phyloP scores from a whole-genome alignment of 2,888 invertebrate species.

The Macrostomum cliftonense region DNA sequence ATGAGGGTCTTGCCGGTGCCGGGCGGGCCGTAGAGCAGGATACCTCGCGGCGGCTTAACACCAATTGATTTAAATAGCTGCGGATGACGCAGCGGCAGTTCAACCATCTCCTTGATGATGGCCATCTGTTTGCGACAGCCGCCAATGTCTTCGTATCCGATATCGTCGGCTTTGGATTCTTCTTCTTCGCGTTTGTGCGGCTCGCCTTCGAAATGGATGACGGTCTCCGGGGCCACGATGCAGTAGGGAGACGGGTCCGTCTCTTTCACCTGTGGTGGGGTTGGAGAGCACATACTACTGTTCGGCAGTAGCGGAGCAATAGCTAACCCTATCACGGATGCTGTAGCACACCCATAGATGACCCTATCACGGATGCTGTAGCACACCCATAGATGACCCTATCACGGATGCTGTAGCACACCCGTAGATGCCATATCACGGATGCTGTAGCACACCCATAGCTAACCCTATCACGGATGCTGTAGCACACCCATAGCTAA shows the following conservation, averaged over 20 bases:
- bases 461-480: too few species aligned
- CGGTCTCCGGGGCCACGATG: slow-evolving; percentile 94
- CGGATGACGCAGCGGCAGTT: slow-evolving; percentile 86
- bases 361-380: too few species aligned
- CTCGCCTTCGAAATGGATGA: slow-evolving; percentile 95
- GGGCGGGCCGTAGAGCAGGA: slow-evolving; percentile 76
- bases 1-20: slow-evolving; percentile 85
- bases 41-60: slow-evolving; percentile 89
- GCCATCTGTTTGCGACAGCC: slow-evolving; percentile 95
- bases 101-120: slow-evolving; percentile 99
- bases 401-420: too few species aligned
- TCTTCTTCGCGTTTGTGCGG: slow-evolving; percentile 53
- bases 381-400: too few species aligned
- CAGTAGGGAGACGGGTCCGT: slow-evolving; percentile 94
- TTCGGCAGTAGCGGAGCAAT: too few species aligned
- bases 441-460: too few species aligned
- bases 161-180: slow-evolving; percentile 61
- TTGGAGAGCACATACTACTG: too few species aligned
- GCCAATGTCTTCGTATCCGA: slow-evolving; percentile 98
- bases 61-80: slow-evolving; percentile 97
- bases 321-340: too few species aligned
- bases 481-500: too few species aligned
- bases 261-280: slow-evolving; percentile 46
- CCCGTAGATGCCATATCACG: too few species aligned
- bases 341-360: too few species aligned